Evolutionary conservation across 2,113 vertebrate genomes (phyloP).

Genomic region (Carassius auratus): DNA sequence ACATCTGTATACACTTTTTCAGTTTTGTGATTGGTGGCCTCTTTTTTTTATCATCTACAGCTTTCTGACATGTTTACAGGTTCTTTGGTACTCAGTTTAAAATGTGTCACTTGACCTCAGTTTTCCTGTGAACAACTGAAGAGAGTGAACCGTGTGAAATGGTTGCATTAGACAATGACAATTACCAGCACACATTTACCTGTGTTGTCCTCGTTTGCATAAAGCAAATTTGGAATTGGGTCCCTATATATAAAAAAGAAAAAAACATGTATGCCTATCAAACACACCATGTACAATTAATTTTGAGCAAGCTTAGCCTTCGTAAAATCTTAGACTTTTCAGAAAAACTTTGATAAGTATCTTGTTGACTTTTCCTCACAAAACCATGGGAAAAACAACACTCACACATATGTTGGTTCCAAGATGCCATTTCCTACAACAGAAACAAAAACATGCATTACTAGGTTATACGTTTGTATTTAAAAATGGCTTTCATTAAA

Average conservation of each 20-base stretch:
- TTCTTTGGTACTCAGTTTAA: neutral
- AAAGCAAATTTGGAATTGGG: constrained; percentile 39
- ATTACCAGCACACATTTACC: neutral
- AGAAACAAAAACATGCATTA: neutral
- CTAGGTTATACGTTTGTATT: neutral
- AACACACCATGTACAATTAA: neutral
- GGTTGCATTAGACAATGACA: neutral
- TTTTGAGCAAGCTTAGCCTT: neutral
- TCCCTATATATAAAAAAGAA: constrained; percentile 43
- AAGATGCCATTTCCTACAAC: neutral
- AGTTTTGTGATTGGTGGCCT: no score
- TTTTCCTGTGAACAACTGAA: neutral
- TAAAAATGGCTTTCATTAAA: neutral
- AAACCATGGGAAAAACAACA: neutral
- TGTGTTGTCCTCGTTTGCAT: neutral
- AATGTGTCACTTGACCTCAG: neutral
- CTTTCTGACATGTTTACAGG: no score
- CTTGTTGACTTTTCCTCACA: neutral
- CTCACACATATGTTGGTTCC: constrained; percentile 60
- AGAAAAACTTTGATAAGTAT: neutral
- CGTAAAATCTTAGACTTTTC: neutral
- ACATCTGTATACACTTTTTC: no score
- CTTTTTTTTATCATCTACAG: no score
- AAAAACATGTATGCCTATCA: neutral
- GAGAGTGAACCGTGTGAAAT: neutral